Base-by-base conservation (phyloP, 1,140 invertebrate species). In the Lepidostoma basale region DNA sequence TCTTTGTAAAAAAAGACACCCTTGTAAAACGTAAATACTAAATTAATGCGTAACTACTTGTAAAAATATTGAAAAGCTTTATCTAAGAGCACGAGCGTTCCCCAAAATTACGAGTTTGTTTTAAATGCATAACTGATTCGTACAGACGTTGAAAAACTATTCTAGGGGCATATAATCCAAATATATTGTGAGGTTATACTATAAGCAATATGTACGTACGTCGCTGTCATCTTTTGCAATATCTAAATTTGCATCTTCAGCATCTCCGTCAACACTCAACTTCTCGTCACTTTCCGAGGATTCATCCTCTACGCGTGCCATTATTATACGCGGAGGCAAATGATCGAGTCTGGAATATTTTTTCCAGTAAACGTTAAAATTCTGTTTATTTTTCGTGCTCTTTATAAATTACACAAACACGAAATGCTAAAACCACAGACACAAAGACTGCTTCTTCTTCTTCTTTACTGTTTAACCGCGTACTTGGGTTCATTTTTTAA, bases 201-300 rank as follows among this genome's bases (percentile, higher is more conserved):
- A 52, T 40, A 45, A 30, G 16, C 23, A 28, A 36, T 49, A 40
- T 49, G 45, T 56, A 67, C 64, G 45, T 67, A 67, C 64, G 40
- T 67, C 64, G 54, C 54, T 67, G 64, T 67, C 64, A 54, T 67
- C 56, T 36, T 67, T 67, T 36, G 30, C 64, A 25, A 60, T 28
- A 47, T 67, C 64, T 28, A 58, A 45, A 40, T 67, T 67, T 47
- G 54, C 52, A 26, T 67, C 64, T 23, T 39, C 64, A 1, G 25
- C 64, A 23, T 67, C 64, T 23, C 56, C 64, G 26, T 67, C 64
- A n/a, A 67, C 40, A 28, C 54, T 47, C 42, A 67, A 36, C 54
- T 59, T 67, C 36, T 67, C 64, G 16, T 67, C 64, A 60, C 64
- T 67, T 22, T 67, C 64, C 9, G 64, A 67, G 25, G 64, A 58